These are phyloP conservation scores for Carcharodon carcharias DNA, from an alignment of 2,797 vertebrate species.

Conservation along the genomic window DNA sequence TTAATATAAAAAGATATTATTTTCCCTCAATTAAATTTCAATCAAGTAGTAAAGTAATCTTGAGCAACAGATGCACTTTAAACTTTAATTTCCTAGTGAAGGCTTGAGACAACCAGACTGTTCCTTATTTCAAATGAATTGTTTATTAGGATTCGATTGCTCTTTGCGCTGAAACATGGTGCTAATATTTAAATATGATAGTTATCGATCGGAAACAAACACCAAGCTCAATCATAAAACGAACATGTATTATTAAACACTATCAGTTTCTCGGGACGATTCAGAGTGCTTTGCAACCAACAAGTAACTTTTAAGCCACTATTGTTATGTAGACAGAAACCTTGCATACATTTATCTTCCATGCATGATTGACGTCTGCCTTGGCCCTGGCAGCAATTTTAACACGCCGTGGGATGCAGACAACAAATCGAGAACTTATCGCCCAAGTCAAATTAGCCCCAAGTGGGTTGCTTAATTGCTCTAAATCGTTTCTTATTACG, in stretches of 20 bases:
- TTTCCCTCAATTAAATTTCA: neutral
- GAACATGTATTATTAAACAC: neutral
- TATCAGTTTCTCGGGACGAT: too few relatives aligned
- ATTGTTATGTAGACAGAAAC: neutral
- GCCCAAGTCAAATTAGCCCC: neutral
- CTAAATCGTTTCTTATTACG: neutral
- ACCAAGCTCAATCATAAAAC: neutral
- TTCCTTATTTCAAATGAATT: neutral
- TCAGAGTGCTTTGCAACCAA: neutral
- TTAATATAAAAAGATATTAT: neutral
- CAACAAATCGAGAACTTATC: neutral
- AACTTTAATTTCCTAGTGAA: neutral
- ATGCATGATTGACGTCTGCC: neutral
- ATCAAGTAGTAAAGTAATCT: neutral
- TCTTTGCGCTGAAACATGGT: neutral
- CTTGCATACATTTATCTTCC: neutral
- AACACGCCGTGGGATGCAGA: neutral
- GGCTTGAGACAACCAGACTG: neutral
- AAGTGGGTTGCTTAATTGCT: neutral
- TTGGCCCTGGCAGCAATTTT: neutral
- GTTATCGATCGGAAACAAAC: neutral
- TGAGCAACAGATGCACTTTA: neutral
- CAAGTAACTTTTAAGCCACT: neutral
- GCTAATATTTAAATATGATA: neutral
- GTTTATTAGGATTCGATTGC: neutral